phyloP scores from a whole-genome alignment of 2,113 vertebrate genomes.

The Catharus minimus region DNA sequence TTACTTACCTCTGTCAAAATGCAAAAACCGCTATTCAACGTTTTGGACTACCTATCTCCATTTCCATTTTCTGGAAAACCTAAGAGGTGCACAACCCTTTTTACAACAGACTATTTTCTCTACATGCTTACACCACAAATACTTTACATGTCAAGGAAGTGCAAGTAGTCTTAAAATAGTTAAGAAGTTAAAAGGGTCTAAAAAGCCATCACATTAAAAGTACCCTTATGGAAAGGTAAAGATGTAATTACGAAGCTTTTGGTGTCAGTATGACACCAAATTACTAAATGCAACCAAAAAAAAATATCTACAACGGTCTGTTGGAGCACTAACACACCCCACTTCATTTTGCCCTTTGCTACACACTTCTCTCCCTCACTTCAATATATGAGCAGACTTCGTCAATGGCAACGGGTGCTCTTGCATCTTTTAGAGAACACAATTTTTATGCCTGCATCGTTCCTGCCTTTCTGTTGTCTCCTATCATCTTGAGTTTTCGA shows the following conservation, averaged over 20 bases:
- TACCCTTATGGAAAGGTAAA: neutral
- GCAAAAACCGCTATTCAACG: neutral
- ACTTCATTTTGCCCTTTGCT: neutral
- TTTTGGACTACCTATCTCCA: neutral
- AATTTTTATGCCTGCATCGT: neutral
- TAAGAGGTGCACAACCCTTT: neutral
- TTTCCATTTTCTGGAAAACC: neutral
- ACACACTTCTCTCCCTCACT: neutral
- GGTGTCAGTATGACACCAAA: neutral
- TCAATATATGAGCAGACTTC: neutral
- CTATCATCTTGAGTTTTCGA: neutral
- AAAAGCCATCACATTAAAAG: neutral
- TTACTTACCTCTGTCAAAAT: neutral
- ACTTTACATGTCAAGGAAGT: neutral
- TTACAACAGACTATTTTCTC: neutral
- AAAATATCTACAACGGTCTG: neutral
- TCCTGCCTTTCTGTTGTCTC: neutral
- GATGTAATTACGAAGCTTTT: neutral
- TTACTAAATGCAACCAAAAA: neutral
- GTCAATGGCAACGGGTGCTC: accelerated
- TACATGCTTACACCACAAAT: neutral
- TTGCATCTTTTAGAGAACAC: neutral
- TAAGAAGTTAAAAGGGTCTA: neutral
- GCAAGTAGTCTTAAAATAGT: neutral
- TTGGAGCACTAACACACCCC: neutral